These are phyloP conservation scores for Rhizomys pruinosus DNA, from an alignment of 2,113 vertebrate species.

Conservation along the genomic window DNA sequence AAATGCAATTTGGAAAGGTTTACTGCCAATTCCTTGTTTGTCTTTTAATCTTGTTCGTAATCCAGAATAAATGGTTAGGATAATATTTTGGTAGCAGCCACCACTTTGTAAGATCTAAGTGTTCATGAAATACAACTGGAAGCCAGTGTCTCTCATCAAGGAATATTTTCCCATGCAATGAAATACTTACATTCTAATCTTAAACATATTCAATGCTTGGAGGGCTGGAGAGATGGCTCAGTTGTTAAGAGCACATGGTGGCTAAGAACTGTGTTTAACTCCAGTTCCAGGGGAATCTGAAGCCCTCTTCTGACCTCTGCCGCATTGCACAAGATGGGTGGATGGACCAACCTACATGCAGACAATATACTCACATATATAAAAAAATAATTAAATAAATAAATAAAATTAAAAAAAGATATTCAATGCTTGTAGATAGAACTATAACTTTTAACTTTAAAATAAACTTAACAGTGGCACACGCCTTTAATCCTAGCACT, in stretches of 20 bases:
- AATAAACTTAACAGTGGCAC: no score
- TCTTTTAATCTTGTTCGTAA: background rate
- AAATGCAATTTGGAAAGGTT: slow-evolving; percentile 14
- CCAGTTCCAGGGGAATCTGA: no score
- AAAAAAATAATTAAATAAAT: no score
- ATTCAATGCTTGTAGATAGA: background rate
- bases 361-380: no score
- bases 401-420: no score
- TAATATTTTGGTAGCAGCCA: slow-evolving; percentile 31
- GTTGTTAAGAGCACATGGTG: no score
- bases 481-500: no score
- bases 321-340: no score
- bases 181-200: slow-evolving; percentile 35
- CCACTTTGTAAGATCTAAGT: background rate
- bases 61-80: background rate
- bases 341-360: no score
- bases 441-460: background rate
- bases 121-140: background rate
- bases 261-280: no score
- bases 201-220: background rate
- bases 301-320: no score
- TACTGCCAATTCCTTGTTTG: background rate
- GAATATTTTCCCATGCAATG: background rate
- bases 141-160: background rate
- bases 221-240: no score